These are phyloP conservation scores for Cinclus cinclus DNA, from an alignment of 2,113 vertebrate species.

Conservation along the genomic window DNA sequence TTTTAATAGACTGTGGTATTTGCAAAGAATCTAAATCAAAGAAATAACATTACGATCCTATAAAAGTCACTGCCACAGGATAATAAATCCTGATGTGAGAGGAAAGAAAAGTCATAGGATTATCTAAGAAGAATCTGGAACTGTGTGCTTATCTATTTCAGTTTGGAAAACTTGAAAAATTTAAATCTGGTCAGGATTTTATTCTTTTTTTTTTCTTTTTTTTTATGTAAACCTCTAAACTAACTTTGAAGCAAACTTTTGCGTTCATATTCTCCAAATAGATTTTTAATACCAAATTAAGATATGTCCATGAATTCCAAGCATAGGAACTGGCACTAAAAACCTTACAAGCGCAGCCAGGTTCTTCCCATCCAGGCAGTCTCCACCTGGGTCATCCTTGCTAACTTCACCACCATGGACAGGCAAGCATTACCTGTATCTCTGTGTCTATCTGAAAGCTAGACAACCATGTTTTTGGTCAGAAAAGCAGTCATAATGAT, in stretches of 20 bases:
- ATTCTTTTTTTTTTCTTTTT: neutral
- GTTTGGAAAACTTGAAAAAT: neutral
- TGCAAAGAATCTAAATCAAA: slow-evolving; percentile 58
- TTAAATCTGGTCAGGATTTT: neutral
- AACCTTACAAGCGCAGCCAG: neutral
- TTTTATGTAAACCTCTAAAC: too few species aligned
- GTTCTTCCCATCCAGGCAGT: neutral
- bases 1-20: slow-evolving; percentile 72
- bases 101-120: neutral
- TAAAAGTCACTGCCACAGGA: slow-evolving; percentile 39
- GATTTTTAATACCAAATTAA: neutral
- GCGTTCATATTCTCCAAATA: neutral
- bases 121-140: neutral
- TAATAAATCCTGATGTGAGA: slow-evolving; percentile 27
- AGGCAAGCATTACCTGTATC: neutral
- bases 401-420: neutral
- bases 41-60: neutral
- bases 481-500: neutral
- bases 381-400: neutral
- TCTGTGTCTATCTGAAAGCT: neutral
- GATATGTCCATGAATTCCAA: neutral
- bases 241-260: neutral
- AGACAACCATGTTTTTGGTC: fast-evolving
- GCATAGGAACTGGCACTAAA: neutral
- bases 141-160: neutral